Percentiles rank a stretch among this genome's conserved stretches.
Evolutionary conservation across 2,797 vertebrate species (phyloP).

Genomic region (Arrhamphus sclerolepis): DNA sequence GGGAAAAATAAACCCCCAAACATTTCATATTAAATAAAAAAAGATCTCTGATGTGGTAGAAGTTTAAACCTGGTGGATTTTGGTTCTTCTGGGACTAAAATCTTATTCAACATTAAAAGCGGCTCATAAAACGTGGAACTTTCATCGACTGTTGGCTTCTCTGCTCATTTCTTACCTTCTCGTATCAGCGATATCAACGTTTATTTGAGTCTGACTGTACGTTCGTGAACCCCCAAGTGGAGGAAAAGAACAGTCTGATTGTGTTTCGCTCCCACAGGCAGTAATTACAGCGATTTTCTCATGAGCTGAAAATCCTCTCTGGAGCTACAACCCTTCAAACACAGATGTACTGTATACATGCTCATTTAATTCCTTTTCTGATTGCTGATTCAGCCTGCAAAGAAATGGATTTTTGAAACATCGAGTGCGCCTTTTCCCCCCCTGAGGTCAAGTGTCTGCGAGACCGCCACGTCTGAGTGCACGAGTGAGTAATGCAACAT

Average conservation of each 20-base stretch:
- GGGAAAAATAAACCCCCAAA: too few relatives aligned
- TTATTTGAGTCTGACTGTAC: constrained; percentile 7
- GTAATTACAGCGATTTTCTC: constrained; percentile 43
- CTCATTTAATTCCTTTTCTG: constrained; percentile 31
- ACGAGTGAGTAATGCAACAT: constrained; percentile 13
- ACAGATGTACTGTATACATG: constrained; percentile 11
- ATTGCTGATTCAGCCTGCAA: constrained; percentile 9
- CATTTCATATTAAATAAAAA: too few relatives aligned
- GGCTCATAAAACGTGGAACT: background rate
- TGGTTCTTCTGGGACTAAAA: background rate
- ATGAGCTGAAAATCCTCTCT: constrained; percentile 9
- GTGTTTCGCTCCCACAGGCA: constrained; percentile 15
- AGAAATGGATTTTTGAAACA: constrained; percentile 42
- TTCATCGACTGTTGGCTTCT: background rate
- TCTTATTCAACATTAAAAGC: background rate
- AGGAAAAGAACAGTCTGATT: constrained; percentile 21
- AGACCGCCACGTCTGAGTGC: constrained; percentile 38
- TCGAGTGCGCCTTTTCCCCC: constrained; percentile 34
- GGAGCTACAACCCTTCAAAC: constrained; percentile 16
- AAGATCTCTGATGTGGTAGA: too few relatives aligned
- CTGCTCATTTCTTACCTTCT: constrained; percentile 1
- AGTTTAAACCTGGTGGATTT: too few relatives aligned
- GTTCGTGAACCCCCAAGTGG: constrained; percentile 1
- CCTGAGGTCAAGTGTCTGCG: constrained; percentile 58
- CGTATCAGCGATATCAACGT: background rate